Conservation (phyloP, 2,888 invertebrate species). For the Dione juno region DNA sequence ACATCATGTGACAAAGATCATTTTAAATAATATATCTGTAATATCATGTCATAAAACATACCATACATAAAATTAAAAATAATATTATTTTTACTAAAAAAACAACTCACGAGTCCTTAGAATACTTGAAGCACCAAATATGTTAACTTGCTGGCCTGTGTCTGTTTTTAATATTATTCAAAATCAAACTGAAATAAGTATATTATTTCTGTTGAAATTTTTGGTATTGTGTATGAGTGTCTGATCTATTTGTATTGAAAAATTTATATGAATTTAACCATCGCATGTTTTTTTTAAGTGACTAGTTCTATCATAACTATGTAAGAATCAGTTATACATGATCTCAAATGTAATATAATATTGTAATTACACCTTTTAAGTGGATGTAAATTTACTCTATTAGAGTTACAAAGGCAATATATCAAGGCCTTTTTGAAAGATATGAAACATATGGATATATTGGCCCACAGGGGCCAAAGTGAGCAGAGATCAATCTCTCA, state of each 20-base stretch:
- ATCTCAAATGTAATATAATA: conserved; percentile 68
- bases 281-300: conserved; percentile 52
- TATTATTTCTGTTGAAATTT: conserved; percentile 43
- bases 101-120: conserved; percentile 4
- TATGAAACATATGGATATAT: not conserved
- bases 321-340: conserved; percentile 49
- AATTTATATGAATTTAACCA: conserved; percentile 35
- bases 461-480: conserved; percentile 9
- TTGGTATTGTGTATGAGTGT: conserved; percentile 49
- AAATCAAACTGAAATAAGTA: conserved; percentile 60
- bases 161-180: conserved; percentile 81
- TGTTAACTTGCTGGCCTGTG: conserved; percentile 66
- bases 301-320: conserved; percentile 49
- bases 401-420: conserved; percentile 62
- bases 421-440: conserved; percentile 63
- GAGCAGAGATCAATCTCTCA: not conserved
- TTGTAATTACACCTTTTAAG: conserved; percentile 51
- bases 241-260: conserved; percentile 41
- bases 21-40: not conserved
- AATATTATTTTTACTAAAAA: conserved; percentile 4
- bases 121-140: conserved; percentile 46
- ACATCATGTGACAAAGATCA: not conserved
- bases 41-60: no score
- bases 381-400: conserved; percentile 58
- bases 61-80: conserved; percentile 11